Evolutionary conservation across 2,888 invertebrate species (phyloP).

Genomic region (Eupsilia transversa): DNA sequence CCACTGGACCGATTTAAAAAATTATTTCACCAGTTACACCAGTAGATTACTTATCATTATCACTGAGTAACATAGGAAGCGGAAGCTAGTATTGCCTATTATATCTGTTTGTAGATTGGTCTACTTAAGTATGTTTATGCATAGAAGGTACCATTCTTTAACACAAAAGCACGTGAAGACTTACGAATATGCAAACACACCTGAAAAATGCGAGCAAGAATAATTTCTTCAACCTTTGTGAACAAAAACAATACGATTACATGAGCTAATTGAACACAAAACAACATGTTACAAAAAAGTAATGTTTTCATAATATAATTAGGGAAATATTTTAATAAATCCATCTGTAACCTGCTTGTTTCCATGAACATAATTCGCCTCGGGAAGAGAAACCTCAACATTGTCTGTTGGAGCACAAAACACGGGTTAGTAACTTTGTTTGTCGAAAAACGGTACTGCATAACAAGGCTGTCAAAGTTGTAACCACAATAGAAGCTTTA

Average conservation of each 20-base stretch:
- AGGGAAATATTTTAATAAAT: conserved; percentile 46
- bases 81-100: too few species aligned
- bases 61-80: too few species aligned
- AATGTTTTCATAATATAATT: conserved; percentile 41
- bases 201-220: conserved; percentile 6
- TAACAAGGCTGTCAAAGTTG: conserved; percentile 51
- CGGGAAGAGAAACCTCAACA: conserved; percentile 47
- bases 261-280: conserved; percentile 45
- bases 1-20: too few species aligned
- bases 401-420: conserved; percentile 39
- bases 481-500: conserved; percentile 60
- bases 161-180: neutral
- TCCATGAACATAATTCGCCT: conserved; percentile 56
- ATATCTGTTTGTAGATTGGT: neutral
- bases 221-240: neutral
- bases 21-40: too few species aligned
- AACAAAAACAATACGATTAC: conserved; percentile 18
- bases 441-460: conserved; percentile 56
- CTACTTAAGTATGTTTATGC: neutral
- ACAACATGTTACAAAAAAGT: conserved; percentile 31
- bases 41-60: too few species aligned
- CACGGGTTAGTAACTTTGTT: conserved; percentile 57
- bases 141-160: neutral
- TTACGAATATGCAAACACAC: conserved; percentile 12
- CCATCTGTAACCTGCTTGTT: conserved; percentile 34